Conservation (phyloP, 2,797 vertebrate species). For the Knipowitschia caucasica region DNA sequence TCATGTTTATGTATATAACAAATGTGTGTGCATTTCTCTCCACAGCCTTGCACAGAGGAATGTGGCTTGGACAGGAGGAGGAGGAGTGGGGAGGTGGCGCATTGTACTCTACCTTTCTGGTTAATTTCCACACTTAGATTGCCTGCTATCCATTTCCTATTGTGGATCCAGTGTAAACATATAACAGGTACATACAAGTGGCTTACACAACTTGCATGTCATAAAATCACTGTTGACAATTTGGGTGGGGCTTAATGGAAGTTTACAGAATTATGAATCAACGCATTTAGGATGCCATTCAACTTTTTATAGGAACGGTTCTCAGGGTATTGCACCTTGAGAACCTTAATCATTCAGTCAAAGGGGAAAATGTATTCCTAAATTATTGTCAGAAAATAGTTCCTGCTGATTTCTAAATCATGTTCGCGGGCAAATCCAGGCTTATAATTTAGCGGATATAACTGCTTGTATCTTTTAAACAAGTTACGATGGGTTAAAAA, state of each 20-base stretch:
- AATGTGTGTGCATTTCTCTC: conserved; percentile 39
- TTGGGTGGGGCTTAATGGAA: conserved; percentile 34
- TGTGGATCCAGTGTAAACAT: conserved; percentile 47
- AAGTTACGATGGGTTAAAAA: not conserved
- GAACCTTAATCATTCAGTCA: conserved; percentile 22
- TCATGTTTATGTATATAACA: conserved; percentile 22
- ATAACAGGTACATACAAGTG: conserved; percentile 42
- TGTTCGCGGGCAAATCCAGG: not conserved
- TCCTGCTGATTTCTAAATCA: not conserved
- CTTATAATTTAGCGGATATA: not conserved
- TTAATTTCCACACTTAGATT: conserved; percentile 61
- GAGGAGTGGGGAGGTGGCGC: conserved; percentile 5
- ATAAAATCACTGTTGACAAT: conserved; percentile 16
- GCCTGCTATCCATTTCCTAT: conserved; percentile 28
- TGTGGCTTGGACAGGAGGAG: conserved; percentile 18
- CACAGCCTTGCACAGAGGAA: conserved; percentile 44
- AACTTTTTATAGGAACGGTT: conserved; percentile 39
- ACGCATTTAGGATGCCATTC: conserved; percentile 52
- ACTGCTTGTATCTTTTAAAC: conserved; percentile 9
- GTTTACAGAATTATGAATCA: conserved; percentile 55
- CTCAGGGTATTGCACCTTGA: conserved; percentile 51
- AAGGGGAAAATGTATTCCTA: not conserved
- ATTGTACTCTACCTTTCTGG: conserved; percentile 37
- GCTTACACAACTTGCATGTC: conserved; percentile 10
- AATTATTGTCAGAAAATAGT: not conserved